Evolutionary conservation across 1,140 invertebrate genomes (phyloP).

Genomic region (Elysia chlorotica): DNA sequence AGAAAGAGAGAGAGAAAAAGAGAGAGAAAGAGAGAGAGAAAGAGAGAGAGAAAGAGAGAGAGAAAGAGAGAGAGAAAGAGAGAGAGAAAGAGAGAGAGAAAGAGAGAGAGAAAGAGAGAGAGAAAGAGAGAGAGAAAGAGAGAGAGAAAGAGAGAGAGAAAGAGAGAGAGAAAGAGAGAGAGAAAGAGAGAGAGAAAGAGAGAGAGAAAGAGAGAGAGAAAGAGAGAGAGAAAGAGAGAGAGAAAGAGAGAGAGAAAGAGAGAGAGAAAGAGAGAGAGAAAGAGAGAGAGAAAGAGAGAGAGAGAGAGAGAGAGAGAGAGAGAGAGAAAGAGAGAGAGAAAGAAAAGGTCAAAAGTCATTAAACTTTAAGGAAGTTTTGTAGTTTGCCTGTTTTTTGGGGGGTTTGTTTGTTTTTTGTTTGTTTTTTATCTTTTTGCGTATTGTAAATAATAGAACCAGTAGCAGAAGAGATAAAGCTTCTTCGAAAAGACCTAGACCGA

Average conservation of each 20-base stretch:
- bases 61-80: not conserved
- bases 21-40: conserved; percentile 1
- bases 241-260: not conserved
- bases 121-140: not conserved
- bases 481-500: conserved; percentile 14
- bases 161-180: not conserved
- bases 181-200: not conserved
- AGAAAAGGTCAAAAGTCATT: too few species aligned
- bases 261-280: conserved; percentile 18
- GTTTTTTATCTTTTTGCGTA: too few species aligned
- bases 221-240: not conserved
- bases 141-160: not conserved
- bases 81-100: not conserved
- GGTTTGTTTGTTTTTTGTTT: too few species aligned
- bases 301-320: conserved; percentile 20
- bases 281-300: conserved; percentile 16
- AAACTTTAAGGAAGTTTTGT: too few species aligned
- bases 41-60: conserved; percentile 12
- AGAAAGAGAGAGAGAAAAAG: not conserved
- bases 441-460: too few species aligned
- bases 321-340: not conserved
- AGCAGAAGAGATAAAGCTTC: too few species aligned
- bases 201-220: not conserved
- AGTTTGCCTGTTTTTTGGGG: too few species aligned
- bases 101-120: not conserved